Conservation (phyloP, 1,140 invertebrate genomes). For the Leptestheria dahalacensis region DNA sequence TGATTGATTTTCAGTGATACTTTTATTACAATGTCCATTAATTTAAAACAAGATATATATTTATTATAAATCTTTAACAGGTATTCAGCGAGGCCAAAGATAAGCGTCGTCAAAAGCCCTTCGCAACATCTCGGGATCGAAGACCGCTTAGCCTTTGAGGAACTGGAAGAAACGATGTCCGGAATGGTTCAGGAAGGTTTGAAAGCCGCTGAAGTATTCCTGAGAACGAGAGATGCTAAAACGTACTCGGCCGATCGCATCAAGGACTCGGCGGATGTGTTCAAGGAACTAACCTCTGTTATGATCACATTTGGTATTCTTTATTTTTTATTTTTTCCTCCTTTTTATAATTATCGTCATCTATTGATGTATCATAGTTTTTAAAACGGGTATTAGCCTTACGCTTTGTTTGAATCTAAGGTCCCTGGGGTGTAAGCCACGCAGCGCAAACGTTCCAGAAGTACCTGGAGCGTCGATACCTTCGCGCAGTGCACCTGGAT, state of each 20-base stretch:
- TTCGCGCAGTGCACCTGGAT: not conserved
- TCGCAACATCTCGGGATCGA: not conserved
- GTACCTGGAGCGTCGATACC: not conserved
- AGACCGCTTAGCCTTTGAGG: not conserved
- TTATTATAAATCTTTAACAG: not conserved
- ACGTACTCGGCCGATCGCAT: not conserved
- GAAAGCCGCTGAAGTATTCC: not conserved
- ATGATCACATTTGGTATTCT: constrained; percentile 14
- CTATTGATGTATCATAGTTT: not conserved
- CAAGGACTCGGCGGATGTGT: not conserved
- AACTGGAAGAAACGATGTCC: not conserved
- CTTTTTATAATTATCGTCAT: constrained; percentile 12
- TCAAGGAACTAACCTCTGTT: not conserved
- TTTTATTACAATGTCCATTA: not conserved
- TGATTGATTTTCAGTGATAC: not conserved
- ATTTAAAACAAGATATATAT: not conserved
- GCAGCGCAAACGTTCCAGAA: not conserved
- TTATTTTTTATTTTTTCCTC: constrained; percentile 17
- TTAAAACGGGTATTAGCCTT: too few relatives aligned
- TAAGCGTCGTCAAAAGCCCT: not conserved
- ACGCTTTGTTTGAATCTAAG: constrained; percentile 26
- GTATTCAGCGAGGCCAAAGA: not conserved
- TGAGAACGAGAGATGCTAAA: not conserved
- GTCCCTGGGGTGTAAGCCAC: constrained; percentile 43
- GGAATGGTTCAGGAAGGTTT: not conserved